Percentiles rank a stretch among this genome's conserved stretches.
phyloP scores from a whole-genome alignment of 2,113 vertebrate species.

The Brachypteracias leptosomus region DNA sequence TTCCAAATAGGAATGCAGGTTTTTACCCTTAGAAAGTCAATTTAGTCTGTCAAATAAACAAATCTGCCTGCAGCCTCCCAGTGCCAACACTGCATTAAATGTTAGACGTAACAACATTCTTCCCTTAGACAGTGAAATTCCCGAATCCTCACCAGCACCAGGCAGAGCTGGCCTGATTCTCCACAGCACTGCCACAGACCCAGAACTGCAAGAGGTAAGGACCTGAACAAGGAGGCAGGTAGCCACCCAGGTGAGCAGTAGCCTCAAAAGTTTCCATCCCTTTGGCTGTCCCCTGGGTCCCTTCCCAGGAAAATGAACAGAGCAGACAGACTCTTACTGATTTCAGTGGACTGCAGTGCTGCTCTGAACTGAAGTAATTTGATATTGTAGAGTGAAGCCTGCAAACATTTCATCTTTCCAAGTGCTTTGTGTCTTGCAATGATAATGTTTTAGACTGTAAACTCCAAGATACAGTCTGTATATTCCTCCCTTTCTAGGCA shows the following conservation, averaged over 20 bases:
- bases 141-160: not conserved
- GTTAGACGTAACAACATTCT: slow-evolving; percentile 58
- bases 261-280: not conserved
- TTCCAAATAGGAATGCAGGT: not conserved
- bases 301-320: rapidly evolving
- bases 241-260: not conserved
- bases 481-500: not conserved
- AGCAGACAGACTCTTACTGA: not conserved
- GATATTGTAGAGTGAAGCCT: not conserved
- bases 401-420: not conserved
- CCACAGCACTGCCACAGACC: rapidly evolving
- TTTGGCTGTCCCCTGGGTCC: not conserved
- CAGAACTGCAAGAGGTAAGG: not conserved
- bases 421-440: not conserved
- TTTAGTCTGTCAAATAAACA: slow-evolving; percentile 33
- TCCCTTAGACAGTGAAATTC: not conserved
- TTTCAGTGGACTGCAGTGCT: not conserved
- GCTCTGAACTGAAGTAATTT: not conserved
- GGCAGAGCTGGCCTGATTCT: not conserved
- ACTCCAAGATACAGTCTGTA: not conserved
- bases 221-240: not conserved
- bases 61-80: not conserved
- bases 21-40: slow-evolving; percentile 48
- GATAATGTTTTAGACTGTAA: not conserved
- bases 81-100: slow-evolving; percentile 41